Evolutionary conservation across 2,113 vertebrate species (phyloP), one percentile per base, ranked within the genome.

Genomic region (Lipophrys pholis): DNA sequence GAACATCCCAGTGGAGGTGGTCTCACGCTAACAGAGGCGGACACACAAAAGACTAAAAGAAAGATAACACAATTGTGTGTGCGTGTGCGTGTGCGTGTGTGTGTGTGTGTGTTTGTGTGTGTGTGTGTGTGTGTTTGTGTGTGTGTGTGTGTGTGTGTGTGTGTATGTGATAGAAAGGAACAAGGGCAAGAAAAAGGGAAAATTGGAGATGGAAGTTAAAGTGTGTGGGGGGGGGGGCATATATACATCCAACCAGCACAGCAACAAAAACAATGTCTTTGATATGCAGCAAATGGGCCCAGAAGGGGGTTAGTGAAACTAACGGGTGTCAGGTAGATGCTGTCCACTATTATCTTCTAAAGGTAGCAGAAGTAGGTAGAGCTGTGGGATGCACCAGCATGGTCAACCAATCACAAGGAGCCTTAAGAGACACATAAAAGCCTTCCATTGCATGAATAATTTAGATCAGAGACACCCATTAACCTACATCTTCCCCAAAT

Each of bases 1-100:
- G 95, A 97, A 95, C 95, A 95, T 95, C 90, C 96, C 96, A 91
- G 94, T 96, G 95, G 96, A 97, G 94, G 95, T 88, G 90, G 80
- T 91, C 69, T 88, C 86, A 76, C 62, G 54, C 81, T 91, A 88
- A 86, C 35, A 85, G 84, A 86, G 70, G 84, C 39, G 88, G 77
- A 90, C 85, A 82, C 75, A 78, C 84, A 58, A 62, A 64, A 85
- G 69, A 84, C 78, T 86, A n/a, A 77, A 74, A 77, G 69, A 82
- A 79, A 80, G 40, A 61, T 45, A 65, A 77, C 70, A 62, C 51
- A 21, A 46, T 40, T 69, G 52, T 1, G 17, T 85, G 21, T 60
- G 62, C 78, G 12, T 16, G 30, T 42, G 48, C 46, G 39, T 61
- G 11, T 50, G 15, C 59, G 52, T 51, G 50, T 49, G 62, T 67